These are phyloP conservation scores for Chironomus striatipennis DNA, from an alignment of 1,140 invertebrate species.

Conservation along the genomic window DNA sequence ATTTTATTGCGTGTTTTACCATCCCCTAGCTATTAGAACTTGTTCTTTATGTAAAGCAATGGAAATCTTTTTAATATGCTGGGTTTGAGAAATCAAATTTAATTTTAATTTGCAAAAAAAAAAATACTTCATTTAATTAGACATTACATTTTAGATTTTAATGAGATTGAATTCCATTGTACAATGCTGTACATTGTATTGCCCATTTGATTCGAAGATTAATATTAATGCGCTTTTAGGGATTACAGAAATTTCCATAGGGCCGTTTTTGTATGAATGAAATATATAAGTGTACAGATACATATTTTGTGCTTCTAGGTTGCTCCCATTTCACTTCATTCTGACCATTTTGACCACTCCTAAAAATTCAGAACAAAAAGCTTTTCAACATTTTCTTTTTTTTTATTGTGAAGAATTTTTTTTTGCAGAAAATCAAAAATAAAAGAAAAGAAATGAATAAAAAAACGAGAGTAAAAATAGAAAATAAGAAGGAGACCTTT, in stretches of 20 bases:
- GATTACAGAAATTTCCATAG: neutral
- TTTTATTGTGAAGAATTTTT: neutral
- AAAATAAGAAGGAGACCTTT: neutral
- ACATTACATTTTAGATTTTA: neutral
- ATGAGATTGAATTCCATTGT: no score
- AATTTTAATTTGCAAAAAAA: neutral
- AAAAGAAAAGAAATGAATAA: no score
- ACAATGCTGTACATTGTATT: neutral
- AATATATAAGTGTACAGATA: neutral
- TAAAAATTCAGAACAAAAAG: neutral
- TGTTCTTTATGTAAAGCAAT: no score
- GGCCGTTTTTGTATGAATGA: neutral
- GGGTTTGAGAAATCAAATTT: neutral
- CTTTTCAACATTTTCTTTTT: neutral
- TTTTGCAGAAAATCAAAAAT: neutral
- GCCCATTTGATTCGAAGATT: neutral
- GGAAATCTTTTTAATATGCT: neutral
- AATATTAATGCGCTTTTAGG: slow-evolving; percentile 2
- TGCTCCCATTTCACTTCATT: slow-evolving; percentile 1
- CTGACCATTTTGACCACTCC: neutral
- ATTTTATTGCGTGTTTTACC: neutral
- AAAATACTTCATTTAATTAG: neutral
- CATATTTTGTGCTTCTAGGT: neutral
- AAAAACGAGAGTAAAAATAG: neutral
- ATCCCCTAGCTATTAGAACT: no score